phyloP scores from a whole-genome alignment of 2,797 vertebrate species.

The Echiichthys vipera region DNA sequence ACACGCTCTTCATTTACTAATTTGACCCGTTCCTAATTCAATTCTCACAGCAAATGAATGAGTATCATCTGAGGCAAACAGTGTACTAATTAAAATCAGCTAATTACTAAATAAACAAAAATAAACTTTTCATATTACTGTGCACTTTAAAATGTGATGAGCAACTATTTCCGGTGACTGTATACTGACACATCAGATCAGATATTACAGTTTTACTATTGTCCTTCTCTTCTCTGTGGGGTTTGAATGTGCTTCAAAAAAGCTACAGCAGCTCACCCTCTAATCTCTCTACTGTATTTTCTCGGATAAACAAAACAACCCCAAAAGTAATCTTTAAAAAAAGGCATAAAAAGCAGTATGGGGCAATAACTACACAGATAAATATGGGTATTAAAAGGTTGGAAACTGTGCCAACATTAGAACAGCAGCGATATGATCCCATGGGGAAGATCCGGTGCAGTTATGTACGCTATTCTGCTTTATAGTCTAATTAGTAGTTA shows the following conservation, averaged over 20 bases:
- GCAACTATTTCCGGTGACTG: not conserved
- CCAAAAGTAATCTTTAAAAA: conserved; percentile 34
- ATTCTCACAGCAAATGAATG: conserved; percentile 18
- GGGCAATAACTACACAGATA: conserved; percentile 34
- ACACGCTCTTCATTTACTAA: conserved; percentile 43
- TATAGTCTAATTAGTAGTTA: conserved; percentile 59
- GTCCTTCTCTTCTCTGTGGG: not conserved
- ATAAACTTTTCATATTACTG: not conserved
- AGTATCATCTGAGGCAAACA: conserved; percentile 25
- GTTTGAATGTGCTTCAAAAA: conserved; percentile 5
- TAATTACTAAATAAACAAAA: conserved; percentile 8
- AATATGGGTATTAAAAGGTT: conserved; percentile 39
- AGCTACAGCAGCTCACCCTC: not conserved
- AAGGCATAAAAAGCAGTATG: conserved; percentile 23
- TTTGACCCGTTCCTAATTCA: conserved; percentile 44
- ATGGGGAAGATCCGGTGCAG: conserved; percentile 42
- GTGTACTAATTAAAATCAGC: conserved; percentile 32
- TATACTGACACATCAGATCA: not conserved
- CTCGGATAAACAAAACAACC: conserved; percentile 35
- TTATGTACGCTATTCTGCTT: conserved; percentile 43
- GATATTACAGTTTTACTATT: not conserved
- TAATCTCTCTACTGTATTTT: conserved; percentile 33
- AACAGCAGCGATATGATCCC: conserved; percentile 50
- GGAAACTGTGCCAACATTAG: conserved; percentile 53
- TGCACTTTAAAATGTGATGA: not conserved